These are phyloP conservation scores for Lethrus apterus DNA, from an alignment of 1,140 invertebrate genomes.

Conservation along the genomic window DNA sequence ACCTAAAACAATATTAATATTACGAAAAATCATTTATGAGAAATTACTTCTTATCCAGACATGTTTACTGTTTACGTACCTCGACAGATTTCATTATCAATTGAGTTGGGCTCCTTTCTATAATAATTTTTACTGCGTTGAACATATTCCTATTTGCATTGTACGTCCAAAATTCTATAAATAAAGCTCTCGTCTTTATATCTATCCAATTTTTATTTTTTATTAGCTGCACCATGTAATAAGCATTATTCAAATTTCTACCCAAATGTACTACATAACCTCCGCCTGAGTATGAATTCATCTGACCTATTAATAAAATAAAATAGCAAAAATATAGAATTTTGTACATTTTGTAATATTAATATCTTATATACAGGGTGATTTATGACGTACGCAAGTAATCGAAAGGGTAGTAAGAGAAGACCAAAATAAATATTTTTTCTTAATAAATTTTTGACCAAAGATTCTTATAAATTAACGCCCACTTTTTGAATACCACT, in stretches of 20 bases:
- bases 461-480: too few species aligned
- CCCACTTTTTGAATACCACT: too few species aligned
- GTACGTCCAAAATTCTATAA: constrained; percentile 15
- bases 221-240: constrained; percentile 7
- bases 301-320: constrained; percentile 11
- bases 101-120: constrained; percentile 10
- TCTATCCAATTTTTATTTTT: constrained; percentile 9
- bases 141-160: constrained; percentile 14
- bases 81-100: neutral
- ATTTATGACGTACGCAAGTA: neutral
- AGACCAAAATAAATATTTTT: too few species aligned
- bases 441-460: too few species aligned
- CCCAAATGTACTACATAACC: constrained; percentile 9
- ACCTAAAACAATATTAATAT: constrained; percentile 8
- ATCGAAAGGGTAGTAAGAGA: too few species aligned
- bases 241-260: constrained; percentile 10
- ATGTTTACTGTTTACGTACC: neutral
- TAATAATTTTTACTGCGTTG: neutral
- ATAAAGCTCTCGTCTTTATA: neutral
- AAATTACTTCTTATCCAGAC: neutral
- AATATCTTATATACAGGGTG: neutral
- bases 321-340: neutral
- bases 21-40: neutral
- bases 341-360: neutral
- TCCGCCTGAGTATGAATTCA: constrained; percentile 1